phyloP scores from a whole-genome alignment of 2,797 vertebrate species.

The Luscinia megarhynchos region DNA sequence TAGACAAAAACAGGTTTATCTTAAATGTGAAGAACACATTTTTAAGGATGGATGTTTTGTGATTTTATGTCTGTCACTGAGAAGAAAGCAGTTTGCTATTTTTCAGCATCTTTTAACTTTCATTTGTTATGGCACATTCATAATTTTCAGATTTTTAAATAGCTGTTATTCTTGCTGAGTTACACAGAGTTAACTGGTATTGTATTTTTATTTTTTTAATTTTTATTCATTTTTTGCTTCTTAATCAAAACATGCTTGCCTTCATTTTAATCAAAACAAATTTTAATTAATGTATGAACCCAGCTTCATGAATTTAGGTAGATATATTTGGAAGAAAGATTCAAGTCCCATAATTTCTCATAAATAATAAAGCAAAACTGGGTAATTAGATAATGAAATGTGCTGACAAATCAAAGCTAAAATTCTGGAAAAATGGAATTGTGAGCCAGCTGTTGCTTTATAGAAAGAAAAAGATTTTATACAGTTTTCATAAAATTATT shows the following conservation, averaged over 20 bases:
- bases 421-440: background rate
- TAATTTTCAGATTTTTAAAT: background rate
- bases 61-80: background rate
- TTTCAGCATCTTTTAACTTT: background rate
- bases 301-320: conserved; percentile 5
- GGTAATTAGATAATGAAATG: conserved; percentile 8
- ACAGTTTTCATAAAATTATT: background rate
- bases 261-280: conserved; percentile 13
- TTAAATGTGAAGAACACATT: background rate
- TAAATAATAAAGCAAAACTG: background rate
- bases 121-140: background rate
- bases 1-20: background rate
- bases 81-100: background rate
- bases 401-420: conserved; percentile 27
- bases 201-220: conserved; percentile 28
- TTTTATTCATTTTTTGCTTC: conserved; percentile 19
- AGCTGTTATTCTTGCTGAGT: background rate
- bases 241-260: background rate
- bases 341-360: background rate
- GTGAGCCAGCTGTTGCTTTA: background rate
- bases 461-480: background rate
- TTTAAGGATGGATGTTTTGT: background rate
- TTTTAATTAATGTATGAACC: conserved; percentile 1
- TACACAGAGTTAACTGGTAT: background rate
- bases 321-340: background rate